Conservation (phyloP, 2,797 vertebrate genomes). For the Lagorchestes hirsutus region DNA sequence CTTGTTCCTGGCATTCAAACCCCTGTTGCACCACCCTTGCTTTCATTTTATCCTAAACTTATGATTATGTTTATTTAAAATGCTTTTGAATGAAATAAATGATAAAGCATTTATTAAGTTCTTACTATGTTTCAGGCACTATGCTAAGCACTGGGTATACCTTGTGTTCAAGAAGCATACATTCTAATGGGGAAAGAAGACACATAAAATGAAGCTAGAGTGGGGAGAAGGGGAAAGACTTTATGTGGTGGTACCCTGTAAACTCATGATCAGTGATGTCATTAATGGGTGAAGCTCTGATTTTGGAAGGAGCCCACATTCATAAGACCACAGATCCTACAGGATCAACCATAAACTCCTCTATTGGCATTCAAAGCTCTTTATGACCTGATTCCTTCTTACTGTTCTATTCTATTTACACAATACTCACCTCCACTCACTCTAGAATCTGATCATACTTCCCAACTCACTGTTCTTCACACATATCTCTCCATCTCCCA, state of each 20-base stretch:
- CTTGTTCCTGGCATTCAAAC: background rate
- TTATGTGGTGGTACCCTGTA: background rate
- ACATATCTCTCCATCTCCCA: background rate
- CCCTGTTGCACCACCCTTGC: background rate
- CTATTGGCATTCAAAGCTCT: background rate
- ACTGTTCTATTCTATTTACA: background rate
- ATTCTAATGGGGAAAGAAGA: background rate
- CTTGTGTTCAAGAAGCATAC: background rate
- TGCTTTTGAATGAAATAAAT: background rate
- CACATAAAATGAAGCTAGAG: background rate
- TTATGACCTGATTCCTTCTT: background rate
- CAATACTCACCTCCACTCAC: background rate
- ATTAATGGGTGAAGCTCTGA: background rate
- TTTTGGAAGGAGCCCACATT: background rate
- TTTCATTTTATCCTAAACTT: background rate
- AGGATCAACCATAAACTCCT: background rate
- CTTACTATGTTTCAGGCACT: background rate
- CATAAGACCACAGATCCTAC: background rate
- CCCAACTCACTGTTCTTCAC: background rate
- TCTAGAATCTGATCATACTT: background rate
- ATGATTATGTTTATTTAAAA: background rate
- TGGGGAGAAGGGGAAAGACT: background rate
- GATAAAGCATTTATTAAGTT: background rate
- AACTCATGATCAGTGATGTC: background rate
- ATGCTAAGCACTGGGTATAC: background rate